Evolutionary conservation across 2,888 invertebrate species (phyloP).

Genomic region (Mayetiola destructor): DNA sequence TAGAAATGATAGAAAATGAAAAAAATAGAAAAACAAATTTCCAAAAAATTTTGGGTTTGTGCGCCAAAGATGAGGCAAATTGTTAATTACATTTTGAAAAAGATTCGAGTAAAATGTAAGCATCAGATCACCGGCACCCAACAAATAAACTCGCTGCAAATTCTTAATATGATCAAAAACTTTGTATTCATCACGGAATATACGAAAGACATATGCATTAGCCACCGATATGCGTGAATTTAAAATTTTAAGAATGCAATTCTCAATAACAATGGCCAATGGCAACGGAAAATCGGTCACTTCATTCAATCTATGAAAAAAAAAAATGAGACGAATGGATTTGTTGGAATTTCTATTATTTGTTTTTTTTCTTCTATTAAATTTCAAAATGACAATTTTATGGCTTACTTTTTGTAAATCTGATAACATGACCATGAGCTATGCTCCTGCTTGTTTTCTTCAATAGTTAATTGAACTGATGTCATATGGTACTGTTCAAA

Average conservation of each 20-base stretch:
- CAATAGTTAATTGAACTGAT: not conserved
- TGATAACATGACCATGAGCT: no score
- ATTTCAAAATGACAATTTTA: no score
- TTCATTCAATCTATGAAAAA: conserved; percentile 23
- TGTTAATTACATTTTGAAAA: conserved; percentile 35
- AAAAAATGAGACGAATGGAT: no score
- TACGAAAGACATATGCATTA: conserved; percentile 37
- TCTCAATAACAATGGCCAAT: conserved; percentile 33
- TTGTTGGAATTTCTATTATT: no score
- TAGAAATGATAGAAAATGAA: conserved; percentile 18
- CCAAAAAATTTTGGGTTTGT: not conserved
- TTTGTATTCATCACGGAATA: conserved; percentile 36
- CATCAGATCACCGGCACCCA: conserved; percentile 40
- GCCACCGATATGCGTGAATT: conserved; percentile 32
- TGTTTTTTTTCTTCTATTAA: no score
- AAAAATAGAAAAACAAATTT: no score
- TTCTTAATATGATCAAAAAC: conserved; percentile 36
- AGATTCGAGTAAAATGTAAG: conserved; percentile 37
- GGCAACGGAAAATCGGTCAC: conserved; percentile 30
- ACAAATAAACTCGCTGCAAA: conserved; percentile 38
- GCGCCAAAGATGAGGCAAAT: not conserved
- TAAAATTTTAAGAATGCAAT: conserved; percentile 33
- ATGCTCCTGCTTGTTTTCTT: no score
- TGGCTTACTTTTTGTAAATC: no score
- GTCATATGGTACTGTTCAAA: conserved; percentile 18